Base-by-base conservation (phyloP, 2,113 vertebrate genomes). In the Siniperca knerii region DNA sequence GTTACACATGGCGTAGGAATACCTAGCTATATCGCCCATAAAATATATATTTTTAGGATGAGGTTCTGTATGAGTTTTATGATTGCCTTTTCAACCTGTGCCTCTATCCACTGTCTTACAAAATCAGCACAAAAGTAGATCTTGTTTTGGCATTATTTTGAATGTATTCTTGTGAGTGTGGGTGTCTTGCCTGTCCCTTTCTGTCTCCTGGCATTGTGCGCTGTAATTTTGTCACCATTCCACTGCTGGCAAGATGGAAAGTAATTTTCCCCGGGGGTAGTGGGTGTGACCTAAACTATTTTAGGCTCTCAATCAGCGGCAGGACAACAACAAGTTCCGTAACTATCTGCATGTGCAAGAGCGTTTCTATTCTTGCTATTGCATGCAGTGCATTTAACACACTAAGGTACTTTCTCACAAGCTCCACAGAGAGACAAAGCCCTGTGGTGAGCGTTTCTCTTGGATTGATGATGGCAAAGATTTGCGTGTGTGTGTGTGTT, bases 211-310 rank as follows among this genome's bases (percentile, higher is more conserved):
- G 37, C 35, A 23, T 12, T 76, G 57, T 62, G 0, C 18, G 4
- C 68, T 89, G 83, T 90, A 66, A 68, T 46, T 55, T 65, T 81
- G 29, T 80, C 69, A 71, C 58, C 46, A 23, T 33, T 81, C 66
- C 42, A 74, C 74, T 87, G 78, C 57, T 80, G 73, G 33, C 54
- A 66, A 65, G 29, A 84, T 81, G 83, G 74, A 87, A 85, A 88
- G 83, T 52, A 1, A 75, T 82, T 89, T 91, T 73, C 74, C 75
- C 33, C 0, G 0, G 50, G 50, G 64, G 73, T 37, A 52, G 37
- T 77, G 85, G 86, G 83, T 86, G 90, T 86, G 86, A 90, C 76
- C 75, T 72, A 33, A 25, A 29, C 68, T 86, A 87, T 88, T 89
- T 86, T 66, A 55, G 64, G 58, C 74, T 65, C 50, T 68, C 70